Conservation (phyloP, 2,113 vertebrate genomes). For the Aythya baeri region DNA sequence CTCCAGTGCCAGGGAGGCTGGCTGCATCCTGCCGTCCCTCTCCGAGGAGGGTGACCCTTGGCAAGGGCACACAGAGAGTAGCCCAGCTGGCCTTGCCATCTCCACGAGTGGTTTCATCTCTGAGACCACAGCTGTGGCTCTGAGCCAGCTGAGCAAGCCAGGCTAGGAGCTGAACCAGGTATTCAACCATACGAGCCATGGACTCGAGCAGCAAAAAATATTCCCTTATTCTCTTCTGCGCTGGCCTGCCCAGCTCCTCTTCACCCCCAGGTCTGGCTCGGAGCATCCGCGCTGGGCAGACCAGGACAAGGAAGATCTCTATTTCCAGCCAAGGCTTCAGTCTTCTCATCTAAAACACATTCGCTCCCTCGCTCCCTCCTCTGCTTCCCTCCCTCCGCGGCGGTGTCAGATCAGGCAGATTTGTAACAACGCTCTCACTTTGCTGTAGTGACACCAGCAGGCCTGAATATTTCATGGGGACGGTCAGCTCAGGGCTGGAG, state of each 20-base stretch:
- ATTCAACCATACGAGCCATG: neutral
- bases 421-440: neutral
- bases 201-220: neutral
- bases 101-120: neutral
- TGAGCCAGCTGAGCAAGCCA: neutral
- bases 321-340: neutral
- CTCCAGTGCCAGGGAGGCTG: neutral
- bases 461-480: conserved; percentile 43
- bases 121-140: neutral
- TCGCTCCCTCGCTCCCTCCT: neutral
- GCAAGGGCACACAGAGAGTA: neutral
- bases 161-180: neutral
- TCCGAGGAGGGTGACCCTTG: neutral
- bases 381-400: neutral
- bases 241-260: neutral
- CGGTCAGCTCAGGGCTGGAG: neutral
- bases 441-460: neutral
- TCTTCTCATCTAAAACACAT: neutral
- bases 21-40: neutral
- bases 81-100: neutral
- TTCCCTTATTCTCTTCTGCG: neutral
- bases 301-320: neutral
- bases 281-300: neutral
- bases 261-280: neutral
- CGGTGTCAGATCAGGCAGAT: neutral